These are phyloP conservation scores for Agraylea sexmaculata DNA, from an alignment of 1,140 invertebrate species.

Conservation along the genomic window DNA sequence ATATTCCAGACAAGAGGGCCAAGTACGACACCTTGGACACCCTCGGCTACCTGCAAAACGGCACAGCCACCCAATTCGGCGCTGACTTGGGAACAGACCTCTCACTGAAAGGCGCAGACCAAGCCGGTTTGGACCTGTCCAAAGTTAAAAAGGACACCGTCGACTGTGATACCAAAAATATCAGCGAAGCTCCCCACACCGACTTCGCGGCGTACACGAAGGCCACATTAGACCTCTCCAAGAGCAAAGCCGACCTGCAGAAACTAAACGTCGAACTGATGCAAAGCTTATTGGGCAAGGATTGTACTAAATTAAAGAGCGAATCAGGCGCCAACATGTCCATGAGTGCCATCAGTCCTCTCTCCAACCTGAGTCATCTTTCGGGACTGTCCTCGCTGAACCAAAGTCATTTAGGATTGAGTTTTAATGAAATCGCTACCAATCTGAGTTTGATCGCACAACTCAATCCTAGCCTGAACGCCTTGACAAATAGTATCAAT, in stretches of 20 bases:
- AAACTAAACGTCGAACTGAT: constrained; percentile 24
- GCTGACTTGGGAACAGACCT: constrained; percentile 22
- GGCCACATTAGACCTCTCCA: constrained; percentile 31
- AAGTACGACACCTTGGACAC: constrained; percentile 36
- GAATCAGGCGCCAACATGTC: constrained; percentile 36
- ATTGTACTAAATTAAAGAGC: constrained; percentile 21
- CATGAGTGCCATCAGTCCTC: constrained; percentile 45
- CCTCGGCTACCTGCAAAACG: constrained; percentile 25
- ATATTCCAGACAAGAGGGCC: constrained; percentile 38
- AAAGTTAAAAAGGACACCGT: constrained; percentile 13
- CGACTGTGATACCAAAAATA: too few relatives aligned
- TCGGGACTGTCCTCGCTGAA: constrained; percentile 36
- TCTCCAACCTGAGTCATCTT: constrained; percentile 42
- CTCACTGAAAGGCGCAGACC: constrained; percentile 10
- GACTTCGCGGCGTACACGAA: constrained; percentile 22
- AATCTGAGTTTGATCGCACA: constrained; percentile 47
- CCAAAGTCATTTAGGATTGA: constrained; percentile 44
- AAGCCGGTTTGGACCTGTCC: constrained; percentile 13
- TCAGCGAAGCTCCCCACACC: constrained; percentile 21
- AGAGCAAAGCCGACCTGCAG: constrained; percentile 22
- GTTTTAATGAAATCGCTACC: constrained; percentile 47
- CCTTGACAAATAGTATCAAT: constrained; percentile 37
- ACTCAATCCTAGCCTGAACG: constrained; percentile 42
- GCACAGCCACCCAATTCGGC: constrained; percentile 21
- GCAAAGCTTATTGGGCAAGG: constrained; percentile 18